Conservation (phyloP, 2,888 invertebrate genomes). For the Coelinius sp. region DNA sequence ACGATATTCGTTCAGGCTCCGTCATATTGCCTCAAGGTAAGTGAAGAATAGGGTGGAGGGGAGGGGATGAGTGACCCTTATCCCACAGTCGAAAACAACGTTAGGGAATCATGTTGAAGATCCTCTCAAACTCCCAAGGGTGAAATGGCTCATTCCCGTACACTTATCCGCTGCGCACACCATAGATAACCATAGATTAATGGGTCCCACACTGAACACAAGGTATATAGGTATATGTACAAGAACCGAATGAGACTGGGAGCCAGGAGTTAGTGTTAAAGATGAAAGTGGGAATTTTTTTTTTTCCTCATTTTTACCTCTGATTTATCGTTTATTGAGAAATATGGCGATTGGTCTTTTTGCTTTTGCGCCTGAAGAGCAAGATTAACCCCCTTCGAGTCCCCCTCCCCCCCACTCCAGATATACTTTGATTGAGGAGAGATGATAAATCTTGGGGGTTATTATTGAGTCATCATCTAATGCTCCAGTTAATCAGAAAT, state of each 20-base stretch:
- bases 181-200: conserved; percentile 71
- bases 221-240: conserved; percentile 22
- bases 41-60: conserved; percentile 1
- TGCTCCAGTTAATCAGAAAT: not conserved
- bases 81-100: conserved; percentile 43
- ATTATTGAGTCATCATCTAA: conserved; percentile 32
- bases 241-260: conserved; percentile 18
- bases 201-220: conserved; percentile 55
- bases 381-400: conserved; percentile 63
- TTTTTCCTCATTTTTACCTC: conserved; percentile 48
- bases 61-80: conserved; percentile 31
- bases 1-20: not conserved
- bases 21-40: conserved; percentile 19
- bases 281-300: conserved; percentile 46
- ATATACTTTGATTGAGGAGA: conserved; percentile 19
- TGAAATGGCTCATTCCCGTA: conserved; percentile 70
- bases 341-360: conserved; percentile 64
- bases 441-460: conserved; percentile 21
- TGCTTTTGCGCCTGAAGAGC: conserved; percentile 48
- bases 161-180: conserved; percentile 68
- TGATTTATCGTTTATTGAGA: conserved; percentile 71
- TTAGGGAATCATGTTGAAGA: conserved; percentile 42
- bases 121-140: conserved; percentile 68
- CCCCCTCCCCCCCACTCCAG: conserved; percentile 2
- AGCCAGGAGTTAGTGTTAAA: conserved; percentile 51